Evolutionary conservation across 2,888 invertebrate species (phyloP).

Genomic region (Xestia xanthographa): DNA sequence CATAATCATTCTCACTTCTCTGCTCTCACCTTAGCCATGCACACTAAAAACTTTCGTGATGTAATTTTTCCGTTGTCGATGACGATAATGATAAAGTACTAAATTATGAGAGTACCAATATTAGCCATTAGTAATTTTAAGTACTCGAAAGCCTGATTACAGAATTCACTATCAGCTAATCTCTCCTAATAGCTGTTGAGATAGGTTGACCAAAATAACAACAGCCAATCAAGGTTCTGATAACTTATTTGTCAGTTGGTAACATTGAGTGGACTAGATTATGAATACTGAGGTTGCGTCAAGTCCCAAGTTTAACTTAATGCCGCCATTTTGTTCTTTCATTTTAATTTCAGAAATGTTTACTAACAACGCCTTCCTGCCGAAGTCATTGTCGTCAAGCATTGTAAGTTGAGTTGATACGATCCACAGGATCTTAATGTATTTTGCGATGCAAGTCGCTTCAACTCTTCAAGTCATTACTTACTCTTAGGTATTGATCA

Average conservation of each 20-base stretch:
- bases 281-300: too few species aligned
- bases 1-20: too few species aligned
- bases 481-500: not conserved
- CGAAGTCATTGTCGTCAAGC: too few species aligned
- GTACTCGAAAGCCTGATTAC: constrained; percentile 12
- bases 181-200: constrained; percentile 8
- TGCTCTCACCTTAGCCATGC: too few species aligned
- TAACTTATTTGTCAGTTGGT: not conserved
- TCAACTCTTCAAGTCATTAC: not conserved
- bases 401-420: not conserved
- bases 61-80: not conserved
- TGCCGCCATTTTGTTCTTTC: not conserved
- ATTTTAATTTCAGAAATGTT: not conserved
- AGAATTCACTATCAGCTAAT: constrained; percentile 5
- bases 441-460: not conserved
- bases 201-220: not conserved
- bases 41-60: too few species aligned
- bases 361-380: not conserved
- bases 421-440: not conserved
- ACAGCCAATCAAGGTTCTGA: not conserved
- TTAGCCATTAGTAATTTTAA: not conserved
- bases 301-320: not conserved
- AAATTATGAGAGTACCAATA: not conserved
- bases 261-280: not conserved
- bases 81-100: not conserved